phyloP scores from a whole-genome alignment of 2,888 invertebrate genomes.

The Philaethria dido region DNA sequence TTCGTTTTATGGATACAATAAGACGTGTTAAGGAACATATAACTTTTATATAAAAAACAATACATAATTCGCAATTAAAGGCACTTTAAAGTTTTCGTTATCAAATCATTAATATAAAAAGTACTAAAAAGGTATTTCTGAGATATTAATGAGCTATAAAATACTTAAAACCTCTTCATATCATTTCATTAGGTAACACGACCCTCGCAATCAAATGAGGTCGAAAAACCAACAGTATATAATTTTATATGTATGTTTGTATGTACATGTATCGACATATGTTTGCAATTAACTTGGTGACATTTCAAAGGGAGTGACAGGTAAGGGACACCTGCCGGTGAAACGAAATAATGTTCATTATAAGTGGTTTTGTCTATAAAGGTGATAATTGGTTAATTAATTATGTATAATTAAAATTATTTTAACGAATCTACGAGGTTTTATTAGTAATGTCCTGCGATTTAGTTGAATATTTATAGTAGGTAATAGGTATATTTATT shows the following conservation, averaged over 20 bases:
- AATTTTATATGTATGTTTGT: conserved; percentile 31
- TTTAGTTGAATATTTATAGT: neutral
- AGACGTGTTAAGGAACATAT: neutral
- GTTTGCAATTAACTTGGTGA: conserved; percentile 45
- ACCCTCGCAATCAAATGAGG: conserved; percentile 36
- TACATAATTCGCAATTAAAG: conserved; percentile 8
- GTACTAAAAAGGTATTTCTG: conserved; percentile 24
- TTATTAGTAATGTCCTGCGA: neutral
- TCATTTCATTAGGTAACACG: conserved; percentile 39
- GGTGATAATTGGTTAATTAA: conserved; percentile 37
- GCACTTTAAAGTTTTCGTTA: conserved; percentile 9
- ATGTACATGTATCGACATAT: conserved; percentile 46
- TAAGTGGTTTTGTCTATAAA: conserved; percentile 36
- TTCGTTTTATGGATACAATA: neutral
- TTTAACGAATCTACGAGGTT: neutral
- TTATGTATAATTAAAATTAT: conserved; percentile 23
- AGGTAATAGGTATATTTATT: neutral
- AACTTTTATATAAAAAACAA: conserved; percentile 1
- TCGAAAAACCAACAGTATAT: conserved; percentile 46
- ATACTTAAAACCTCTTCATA: conserved; percentile 32
- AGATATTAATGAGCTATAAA: conserved; percentile 31
- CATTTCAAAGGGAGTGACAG: conserved; percentile 36
- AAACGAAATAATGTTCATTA: conserved; percentile 27
- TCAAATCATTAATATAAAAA: conserved; percentile 10
- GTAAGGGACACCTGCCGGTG: conserved; percentile 36